Conservation (phyloP, 2,113 vertebrate species). For the Toxotes jaculatrix region DNA sequence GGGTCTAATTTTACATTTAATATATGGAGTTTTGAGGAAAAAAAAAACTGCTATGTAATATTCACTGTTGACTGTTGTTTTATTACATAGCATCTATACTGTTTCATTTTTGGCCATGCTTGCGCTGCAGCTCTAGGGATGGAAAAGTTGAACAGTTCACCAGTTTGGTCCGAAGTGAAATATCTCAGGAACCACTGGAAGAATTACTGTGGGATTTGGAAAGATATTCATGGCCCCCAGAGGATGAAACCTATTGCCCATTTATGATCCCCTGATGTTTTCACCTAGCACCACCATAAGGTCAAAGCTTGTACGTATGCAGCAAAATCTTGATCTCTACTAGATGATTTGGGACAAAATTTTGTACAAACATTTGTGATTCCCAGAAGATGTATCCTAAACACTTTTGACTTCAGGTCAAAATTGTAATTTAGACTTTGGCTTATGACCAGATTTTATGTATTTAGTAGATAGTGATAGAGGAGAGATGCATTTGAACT, state of each 20-base stretch:
- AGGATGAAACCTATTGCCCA: no score
- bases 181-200: not conserved
- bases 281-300: not conserved
- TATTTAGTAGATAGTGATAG: no score
- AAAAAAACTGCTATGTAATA: not conserved
- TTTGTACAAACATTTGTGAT: no score
- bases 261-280: not conserved
- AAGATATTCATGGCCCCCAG: no score
- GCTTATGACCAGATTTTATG: no score
- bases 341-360: no score
- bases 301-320: not conserved
- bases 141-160: no score
- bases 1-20: conserved; percentile 12
- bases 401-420: not conserved
- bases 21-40: not conserved
- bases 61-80: conserved; percentile 8
- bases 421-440: no score
- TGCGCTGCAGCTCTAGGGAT: not conserved
- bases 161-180: no score
- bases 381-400: not conserved
- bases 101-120: not conserved
- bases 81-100: not conserved
- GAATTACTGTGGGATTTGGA: no score
- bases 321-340: no score
- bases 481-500: no score